These are phyloP conservation scores for Synodontis membranacea DNA, from an alignment of 2,113 vertebrate genomes.

Conservation along the genomic window DNA sequence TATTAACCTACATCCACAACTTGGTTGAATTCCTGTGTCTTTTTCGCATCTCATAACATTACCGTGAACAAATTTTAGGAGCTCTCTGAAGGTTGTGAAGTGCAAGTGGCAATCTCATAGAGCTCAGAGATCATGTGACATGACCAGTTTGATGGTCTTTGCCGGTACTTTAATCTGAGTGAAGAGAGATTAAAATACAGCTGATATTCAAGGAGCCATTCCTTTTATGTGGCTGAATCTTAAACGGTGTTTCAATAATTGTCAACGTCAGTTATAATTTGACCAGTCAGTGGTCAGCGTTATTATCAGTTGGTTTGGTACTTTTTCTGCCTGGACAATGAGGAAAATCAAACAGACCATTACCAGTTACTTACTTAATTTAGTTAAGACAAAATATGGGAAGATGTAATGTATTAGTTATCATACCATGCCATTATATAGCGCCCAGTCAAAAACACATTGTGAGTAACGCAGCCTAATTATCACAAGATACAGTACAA, in stretches of 20 bases:
- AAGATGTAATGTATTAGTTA: neutral
- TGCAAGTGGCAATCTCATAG: neutral
- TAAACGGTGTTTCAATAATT: neutral
- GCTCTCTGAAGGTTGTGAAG: neutral
- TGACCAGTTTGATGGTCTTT: neutral
- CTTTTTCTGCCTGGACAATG: neutral
- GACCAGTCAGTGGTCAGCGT: neutral
- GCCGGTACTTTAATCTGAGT: neutral
- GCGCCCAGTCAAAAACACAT: neutral
- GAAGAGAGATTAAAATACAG: neutral
- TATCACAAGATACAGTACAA: constrained; percentile 26
- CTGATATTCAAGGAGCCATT: neutral
- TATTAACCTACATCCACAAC: neutral
- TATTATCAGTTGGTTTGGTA: neutral
- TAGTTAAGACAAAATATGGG: neutral
- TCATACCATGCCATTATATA: neutral
- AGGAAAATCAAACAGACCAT: neutral
- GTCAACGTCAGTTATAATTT: neutral
- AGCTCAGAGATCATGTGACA: neutral
- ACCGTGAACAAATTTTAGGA: neutral
- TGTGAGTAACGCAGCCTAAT: constrained; percentile 19
- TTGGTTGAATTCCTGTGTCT: neutral
- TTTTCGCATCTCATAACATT: neutral
- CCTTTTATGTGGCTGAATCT: neutral
- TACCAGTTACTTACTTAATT: neutral